Evolutionary conservation across 64 coral and sea anemone species (phyloP).

Genomic region (Porites lutea): DNA sequence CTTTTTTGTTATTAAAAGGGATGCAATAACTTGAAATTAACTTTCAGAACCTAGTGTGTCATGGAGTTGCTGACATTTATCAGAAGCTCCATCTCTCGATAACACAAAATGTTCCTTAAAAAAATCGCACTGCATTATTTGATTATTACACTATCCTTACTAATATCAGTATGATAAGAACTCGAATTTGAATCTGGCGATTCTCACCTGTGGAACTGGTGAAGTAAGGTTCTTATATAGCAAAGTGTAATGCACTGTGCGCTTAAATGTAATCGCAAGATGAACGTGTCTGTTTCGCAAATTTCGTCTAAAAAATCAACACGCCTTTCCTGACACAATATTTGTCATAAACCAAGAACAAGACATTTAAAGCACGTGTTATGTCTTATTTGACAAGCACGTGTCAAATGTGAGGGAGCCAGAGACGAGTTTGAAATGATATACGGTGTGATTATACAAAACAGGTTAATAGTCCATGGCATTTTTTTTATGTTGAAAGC

Average conservation of each 20-base stretch:
- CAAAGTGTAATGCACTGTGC: background rate
- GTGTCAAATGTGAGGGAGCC: background rate
- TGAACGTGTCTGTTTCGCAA: background rate
- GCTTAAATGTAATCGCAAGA: background rate
- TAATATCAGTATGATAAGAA: background rate
- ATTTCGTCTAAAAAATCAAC: background rate
- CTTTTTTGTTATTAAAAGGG: no score
- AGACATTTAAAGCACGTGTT: slow-evolving; percentile 11
- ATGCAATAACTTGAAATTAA: no score
- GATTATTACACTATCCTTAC: no score
- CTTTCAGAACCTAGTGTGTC: no score
- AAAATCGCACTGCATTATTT: background rate
- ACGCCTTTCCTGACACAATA: slow-evolving; percentile 3
- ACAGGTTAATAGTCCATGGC: background rate
- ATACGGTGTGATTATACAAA: background rate
- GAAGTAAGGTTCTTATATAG: background rate
- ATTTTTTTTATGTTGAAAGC: background rate
- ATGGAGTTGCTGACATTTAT: background rate
- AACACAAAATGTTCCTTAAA: background rate
- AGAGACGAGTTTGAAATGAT: slow-evolving; percentile 3
- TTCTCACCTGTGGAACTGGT: background rate
- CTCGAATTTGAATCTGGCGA: background rate
- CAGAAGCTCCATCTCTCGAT: background rate
- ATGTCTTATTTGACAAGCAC: slow-evolving; percentile 50
- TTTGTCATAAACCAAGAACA: background rate